Percentiles rank a stretch among this genome's conserved stretches.
These are phyloP conservation scores for Zaprionus africanus DNA, from an alignment of 1,140 invertebrate genomes.

Conservation along the genomic window DNA sequence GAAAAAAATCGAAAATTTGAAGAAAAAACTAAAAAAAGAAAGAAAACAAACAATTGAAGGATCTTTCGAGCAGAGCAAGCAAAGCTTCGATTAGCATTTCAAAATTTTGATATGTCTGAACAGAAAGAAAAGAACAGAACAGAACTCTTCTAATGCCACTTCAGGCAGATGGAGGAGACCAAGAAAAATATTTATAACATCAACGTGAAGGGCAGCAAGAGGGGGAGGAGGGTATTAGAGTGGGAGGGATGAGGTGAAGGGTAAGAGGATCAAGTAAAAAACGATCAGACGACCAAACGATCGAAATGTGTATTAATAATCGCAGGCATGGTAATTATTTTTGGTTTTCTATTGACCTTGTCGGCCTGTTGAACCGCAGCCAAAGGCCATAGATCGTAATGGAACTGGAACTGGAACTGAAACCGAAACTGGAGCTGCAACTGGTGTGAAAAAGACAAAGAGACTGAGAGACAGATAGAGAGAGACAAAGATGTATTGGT, in stretches of 20 bases:
- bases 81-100: constrained; percentile 24
- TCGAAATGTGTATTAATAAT: constrained; percentile 60
- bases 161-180: background rate
- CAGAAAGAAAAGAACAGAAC: background rate
- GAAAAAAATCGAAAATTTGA: background rate
- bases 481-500: constrained; percentile 8
- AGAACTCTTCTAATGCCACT: constrained; percentile 4
- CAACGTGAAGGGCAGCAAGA: background rate
- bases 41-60: constrained; percentile 6
- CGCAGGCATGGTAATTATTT: constrained; percentile 61
- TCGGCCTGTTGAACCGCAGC: constrained; percentile 30
- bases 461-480: background rate
- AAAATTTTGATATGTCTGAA: background rate
- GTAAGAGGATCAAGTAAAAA: background rate
- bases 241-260: background rate
- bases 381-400: constrained; percentile 33
- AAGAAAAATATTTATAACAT: constrained; percentile 2
- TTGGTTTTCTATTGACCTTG: constrained; percentile 60
- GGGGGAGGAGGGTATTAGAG: background rate
- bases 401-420: constrained; percentile 17
- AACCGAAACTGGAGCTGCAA: background rate
- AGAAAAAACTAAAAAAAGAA: background rate
- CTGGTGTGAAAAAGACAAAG: constrained; percentile 13
- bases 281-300: background rate
- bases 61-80: constrained; percentile 12